Percentiles rank a stretch among this genome's conserved stretches.
Conservation (phyloP, 2,797 vertebrate genomes). For the Artibeus jamaicensis region DNA sequence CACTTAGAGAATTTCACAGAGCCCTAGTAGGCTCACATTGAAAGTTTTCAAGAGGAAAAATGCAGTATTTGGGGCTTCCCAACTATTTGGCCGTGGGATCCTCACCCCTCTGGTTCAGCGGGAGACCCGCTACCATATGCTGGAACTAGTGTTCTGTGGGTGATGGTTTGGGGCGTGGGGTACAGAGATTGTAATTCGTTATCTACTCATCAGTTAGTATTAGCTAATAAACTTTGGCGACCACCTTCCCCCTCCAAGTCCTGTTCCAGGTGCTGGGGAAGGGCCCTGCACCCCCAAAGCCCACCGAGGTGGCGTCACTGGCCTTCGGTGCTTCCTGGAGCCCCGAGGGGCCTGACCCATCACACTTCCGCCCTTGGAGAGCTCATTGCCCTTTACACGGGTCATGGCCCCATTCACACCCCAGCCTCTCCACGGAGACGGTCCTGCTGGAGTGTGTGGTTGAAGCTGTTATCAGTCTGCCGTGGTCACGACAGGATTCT, state of each 20-base stretch:
- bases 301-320: neutral
- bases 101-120: neutral
- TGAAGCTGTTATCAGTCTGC: neutral
- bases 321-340: neutral
- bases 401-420: rapidly evolving
- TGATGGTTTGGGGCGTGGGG: neutral
- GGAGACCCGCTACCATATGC: neutral
- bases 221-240: neutral
- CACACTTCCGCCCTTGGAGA: neutral
- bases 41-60: neutral
- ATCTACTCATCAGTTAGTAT: neutral
- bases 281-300: neutral
- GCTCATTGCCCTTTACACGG: neutral
- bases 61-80: neutral
- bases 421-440: neutral
- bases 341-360: too few species aligned
- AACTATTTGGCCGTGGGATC: neutral
- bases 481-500: neutral
- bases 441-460: neutral
- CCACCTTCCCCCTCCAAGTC: neutral
- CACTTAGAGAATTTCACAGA: neutral
- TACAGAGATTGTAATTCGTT: neutral
- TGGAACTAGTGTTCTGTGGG: neutral
- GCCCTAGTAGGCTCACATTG: neutral
- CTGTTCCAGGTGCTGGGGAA: neutral